Conservation (phyloP, 2,797 vertebrate species). For the Phalloptychus januarius region DNA sequence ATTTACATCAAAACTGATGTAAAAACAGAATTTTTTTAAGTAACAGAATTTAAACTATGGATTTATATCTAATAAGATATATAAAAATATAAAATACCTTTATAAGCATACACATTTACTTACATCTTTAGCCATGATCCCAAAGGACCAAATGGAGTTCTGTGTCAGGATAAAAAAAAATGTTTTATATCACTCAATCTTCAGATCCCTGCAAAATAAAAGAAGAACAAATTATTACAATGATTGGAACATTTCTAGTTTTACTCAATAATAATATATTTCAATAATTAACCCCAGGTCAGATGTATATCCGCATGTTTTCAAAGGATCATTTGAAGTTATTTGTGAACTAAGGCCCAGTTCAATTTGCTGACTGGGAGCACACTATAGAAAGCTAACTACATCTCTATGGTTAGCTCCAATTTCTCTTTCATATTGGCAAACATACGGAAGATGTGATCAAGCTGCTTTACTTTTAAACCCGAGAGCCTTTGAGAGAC, state of each 20-base stretch:
- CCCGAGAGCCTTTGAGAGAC: background rate
- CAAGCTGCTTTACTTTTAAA: background rate
- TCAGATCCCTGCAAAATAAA: slow-evolving; percentile 65
- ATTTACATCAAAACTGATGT: background rate
- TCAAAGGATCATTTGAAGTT: slow-evolving; percentile 14
- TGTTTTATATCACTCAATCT: slow-evolving; percentile 51
- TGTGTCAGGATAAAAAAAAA: slow-evolving; percentile 64
- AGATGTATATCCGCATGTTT: background rate
- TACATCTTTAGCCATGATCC: slow-evolving; percentile 89
- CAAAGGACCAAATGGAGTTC: slow-evolving; percentile 74
- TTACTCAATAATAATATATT: background rate
- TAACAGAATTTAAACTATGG: background rate
- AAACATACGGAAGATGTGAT: background rate
- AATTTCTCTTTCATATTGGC: slow-evolving; percentile 8
- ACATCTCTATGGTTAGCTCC: slow-evolving; percentile 61
- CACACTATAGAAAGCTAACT: slow-evolving; percentile 61
- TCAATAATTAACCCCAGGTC: background rate
- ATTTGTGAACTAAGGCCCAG: slow-evolving; percentile 47
- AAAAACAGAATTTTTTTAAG: background rate
- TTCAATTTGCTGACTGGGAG: slow-evolving; percentile 41
- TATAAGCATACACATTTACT: slow-evolving; percentile 44
- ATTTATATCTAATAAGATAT: background rate
- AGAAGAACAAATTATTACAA: slow-evolving; percentile 5
- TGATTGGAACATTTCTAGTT: background rate
- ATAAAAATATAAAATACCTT: background rate